These are phyloP conservation scores for Tillus elongatus DNA, from an alignment of 2,888 invertebrate species.

Conservation along the genomic window DNA sequence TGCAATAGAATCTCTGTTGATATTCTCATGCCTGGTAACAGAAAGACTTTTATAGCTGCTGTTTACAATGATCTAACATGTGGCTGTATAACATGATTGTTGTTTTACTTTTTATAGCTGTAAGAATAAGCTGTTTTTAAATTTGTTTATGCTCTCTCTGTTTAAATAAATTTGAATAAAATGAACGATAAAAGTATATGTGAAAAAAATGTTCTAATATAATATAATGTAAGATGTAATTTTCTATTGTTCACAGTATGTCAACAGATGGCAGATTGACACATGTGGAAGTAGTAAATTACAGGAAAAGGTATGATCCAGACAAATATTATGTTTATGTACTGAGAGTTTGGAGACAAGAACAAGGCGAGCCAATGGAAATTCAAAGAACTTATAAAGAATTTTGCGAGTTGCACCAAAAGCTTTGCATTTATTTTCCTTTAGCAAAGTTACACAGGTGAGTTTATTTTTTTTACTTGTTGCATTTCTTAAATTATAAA, in stretches of 20 bases:
- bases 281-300: constrained; percentile 76
- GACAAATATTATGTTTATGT: constrained; percentile 97
- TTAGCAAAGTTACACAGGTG: constrained; percentile 84
- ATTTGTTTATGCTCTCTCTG: no score
- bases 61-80: no score
- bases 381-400: constrained; percentile 93
- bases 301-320: constrained; percentile 91
- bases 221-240: background rate
- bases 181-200: no score
- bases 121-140: no score
- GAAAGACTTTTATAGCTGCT: no score
- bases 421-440: constrained; percentile 85
- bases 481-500: background rate
- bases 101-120: no score
- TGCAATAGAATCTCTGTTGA: no score
- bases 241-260: constrained; percentile 50
- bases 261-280: constrained; percentile 81
- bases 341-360: constrained; percentile 71
- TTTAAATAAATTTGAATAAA: no score
- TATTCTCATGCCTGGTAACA: no score
- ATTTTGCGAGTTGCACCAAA: constrained; percentile 93
- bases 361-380: constrained; percentile 77
- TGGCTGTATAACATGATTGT: no score
- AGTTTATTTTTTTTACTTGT: constrained; percentile 20
- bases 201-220: no score